These are phyloP conservation scores for Andinoacara biseriatus DNA, from an alignment of 2,113 vertebrate species.

Conservation along the genomic window DNA sequence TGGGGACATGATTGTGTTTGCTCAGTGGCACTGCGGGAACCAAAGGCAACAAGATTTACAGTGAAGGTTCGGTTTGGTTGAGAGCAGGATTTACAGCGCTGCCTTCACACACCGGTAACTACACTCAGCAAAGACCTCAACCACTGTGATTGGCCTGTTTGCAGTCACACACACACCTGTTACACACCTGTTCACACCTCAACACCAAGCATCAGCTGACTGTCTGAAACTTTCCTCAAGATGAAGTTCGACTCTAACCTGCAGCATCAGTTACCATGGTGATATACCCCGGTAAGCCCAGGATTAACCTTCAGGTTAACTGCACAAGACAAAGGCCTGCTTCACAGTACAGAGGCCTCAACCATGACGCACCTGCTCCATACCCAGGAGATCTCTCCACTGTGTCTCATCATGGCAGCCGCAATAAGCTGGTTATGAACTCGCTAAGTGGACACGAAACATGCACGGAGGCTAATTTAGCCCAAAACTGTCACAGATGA, in stretches of 20 bases:
- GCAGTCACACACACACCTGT: background rate
- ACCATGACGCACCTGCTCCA: no score
- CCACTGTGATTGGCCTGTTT: background rate
- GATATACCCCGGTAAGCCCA: background rate
- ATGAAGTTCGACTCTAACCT: background rate
- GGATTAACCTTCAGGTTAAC: background rate
- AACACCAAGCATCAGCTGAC: background rate
- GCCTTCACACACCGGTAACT: background rate
- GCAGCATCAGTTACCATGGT: background rate
- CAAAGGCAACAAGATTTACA: background rate
- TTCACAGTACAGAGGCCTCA: no score
- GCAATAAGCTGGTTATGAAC: no score
- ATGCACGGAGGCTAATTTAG: no score
- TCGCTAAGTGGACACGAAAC: no score
- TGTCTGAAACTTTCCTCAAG: background rate
- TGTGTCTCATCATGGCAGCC: no score
- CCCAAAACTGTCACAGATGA: no score
- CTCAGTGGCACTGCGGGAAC: background rate
- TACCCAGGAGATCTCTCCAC: no score
- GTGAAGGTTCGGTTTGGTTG: background rate
- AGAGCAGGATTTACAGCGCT: background rate
- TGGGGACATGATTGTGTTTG: background rate
- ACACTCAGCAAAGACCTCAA: background rate
- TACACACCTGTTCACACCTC: background rate
- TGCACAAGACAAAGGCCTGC: background rate